Conservation (phyloP, 2,888 invertebrate species). For the Ditylenchus weischeri region DNA sequence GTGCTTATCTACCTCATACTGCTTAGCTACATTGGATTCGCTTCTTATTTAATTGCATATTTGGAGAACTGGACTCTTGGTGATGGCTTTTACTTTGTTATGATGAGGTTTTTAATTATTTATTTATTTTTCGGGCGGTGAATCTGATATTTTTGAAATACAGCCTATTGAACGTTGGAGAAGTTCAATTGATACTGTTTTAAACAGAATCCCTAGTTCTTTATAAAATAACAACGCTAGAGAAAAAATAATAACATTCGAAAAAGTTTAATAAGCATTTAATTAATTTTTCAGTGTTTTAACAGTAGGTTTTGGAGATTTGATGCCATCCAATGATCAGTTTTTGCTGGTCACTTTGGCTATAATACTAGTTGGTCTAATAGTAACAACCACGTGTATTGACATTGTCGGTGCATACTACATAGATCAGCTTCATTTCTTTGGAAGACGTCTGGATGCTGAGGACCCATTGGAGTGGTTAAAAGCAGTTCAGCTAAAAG, state of each 20-base stretch:
- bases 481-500: conserved; percentile 56
- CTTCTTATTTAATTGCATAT: conserved; percentile 53
- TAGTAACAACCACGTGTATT: conserved; percentile 92
- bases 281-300: conserved; percentile 67
- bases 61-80: conserved; percentile 73
- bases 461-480: conserved; percentile 57
- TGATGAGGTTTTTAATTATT: conserved; percentile 69
- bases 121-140: neutral
- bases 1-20: conserved; percentile 45
- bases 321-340: conserved; percentile 70
- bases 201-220: no score
- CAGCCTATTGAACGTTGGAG: no score
- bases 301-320: conserved; percentile 75
- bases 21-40: conserved; percentile 39
- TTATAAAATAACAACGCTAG: no score
- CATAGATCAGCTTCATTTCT: conserved; percentile 56
- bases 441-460: conserved; percentile 52
- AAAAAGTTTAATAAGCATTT: no score
- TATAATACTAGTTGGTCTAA: conserved; percentile 86
- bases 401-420: conserved; percentile 78
- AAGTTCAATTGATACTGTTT: no score
- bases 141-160: no score
- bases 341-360: conserved; percentile 85
- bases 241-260: no score
- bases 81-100: conserved; percentile 91